phyloP scores from a whole-genome alignment of 1,140 invertebrate species.

The Patella vulgata region DNA sequence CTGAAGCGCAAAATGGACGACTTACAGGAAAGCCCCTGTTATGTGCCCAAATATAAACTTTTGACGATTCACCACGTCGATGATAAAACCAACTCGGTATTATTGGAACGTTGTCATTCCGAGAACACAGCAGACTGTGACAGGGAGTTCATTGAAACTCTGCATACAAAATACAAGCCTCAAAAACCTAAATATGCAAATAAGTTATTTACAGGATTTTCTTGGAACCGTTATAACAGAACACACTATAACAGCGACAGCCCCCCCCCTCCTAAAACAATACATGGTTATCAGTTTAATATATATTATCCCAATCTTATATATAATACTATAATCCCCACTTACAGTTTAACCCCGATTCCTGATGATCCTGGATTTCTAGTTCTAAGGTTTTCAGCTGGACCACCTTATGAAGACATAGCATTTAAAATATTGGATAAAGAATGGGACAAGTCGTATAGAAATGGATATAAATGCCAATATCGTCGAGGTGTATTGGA shows the following conservation, averaged over 20 bases:
- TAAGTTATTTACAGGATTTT: not conserved
- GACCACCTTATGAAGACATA: slow-evolving; percentile 4
- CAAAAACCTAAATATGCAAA: slow-evolving; percentile 2
- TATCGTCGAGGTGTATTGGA: not conserved
- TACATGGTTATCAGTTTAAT: not conserved
- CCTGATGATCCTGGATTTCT: not conserved
- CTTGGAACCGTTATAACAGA: slow-evolving; percentile 4
- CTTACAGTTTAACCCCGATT: not conserved
- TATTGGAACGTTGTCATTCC: too few species aligned
- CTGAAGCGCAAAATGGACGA: too few species aligned
- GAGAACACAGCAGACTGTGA: too few species aligned
- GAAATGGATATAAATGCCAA: not conserved
- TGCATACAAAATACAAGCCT: not conserved
- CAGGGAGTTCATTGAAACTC: too few species aligned
- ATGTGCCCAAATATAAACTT: too few species aligned
- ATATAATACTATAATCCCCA: not conserved
- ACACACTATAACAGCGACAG: slow-evolving; percentile 1
- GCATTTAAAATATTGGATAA: not conserved
- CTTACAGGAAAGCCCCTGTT: too few species aligned
- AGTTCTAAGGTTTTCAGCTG: not conserved
- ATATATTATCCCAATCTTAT: not conserved
- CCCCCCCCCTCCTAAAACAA: slow-evolving; percentile 1
- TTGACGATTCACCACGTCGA: too few species aligned
- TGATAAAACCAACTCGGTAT: too few species aligned
- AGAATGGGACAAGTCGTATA: slow-evolving; percentile 3